phyloP scores from a whole-genome alignment of 2,888 invertebrate genomes.

The Melanostoma mellinum region DNA sequence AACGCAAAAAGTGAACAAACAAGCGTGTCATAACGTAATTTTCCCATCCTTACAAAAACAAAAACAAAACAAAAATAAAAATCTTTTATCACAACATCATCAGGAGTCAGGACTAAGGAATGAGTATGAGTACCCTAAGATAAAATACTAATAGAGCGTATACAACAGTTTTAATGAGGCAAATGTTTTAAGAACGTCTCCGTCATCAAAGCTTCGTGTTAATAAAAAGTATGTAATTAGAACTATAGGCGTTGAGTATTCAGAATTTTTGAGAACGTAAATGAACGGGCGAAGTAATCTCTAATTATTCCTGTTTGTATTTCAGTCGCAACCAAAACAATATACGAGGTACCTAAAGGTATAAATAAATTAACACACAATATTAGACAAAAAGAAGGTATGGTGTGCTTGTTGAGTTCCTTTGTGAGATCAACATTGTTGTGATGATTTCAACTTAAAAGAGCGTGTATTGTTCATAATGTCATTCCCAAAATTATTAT shows the following conservation, averaged over 20 bases:
- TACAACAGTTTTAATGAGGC: slow-evolving; percentile 43
- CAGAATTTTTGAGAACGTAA: slow-evolving; percentile 33
- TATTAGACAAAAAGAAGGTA: no score
- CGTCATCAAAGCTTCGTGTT: slow-evolving; percentile 14
- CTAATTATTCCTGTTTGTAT: slow-evolving; percentile 26
- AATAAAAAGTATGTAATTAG: slow-evolving; percentile 9
- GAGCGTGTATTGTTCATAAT: no score
- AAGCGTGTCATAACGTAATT: slow-evolving; percentile 54
- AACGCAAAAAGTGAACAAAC: slow-evolving; percentile 14
- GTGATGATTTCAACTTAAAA: no score
- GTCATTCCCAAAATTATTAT: no score
- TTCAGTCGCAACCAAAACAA: neutral
- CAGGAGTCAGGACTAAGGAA: slow-evolving; percentile 17
- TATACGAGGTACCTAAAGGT: no score
- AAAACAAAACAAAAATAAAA: neutral
- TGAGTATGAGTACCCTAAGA: slow-evolving; percentile 18
- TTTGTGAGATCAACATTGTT: no score
- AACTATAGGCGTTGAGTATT: slow-evolving; percentile 31
- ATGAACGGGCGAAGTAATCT: slow-evolving; percentile 44
- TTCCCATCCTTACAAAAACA: slow-evolving; percentile 21
- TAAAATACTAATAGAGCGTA: slow-evolving; percentile 28
- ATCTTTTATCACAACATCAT: slow-evolving; percentile 49
- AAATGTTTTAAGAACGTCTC: slow-evolving; percentile 15
- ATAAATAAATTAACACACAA: no score
- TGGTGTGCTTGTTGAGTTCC: no score